Percentiles rank a stretch among this genome's conserved stretches.
phyloP scores from a whole-genome alignment of 92 coral and sea anemone genomes.

The Scolanthus callimorphus region DNA sequence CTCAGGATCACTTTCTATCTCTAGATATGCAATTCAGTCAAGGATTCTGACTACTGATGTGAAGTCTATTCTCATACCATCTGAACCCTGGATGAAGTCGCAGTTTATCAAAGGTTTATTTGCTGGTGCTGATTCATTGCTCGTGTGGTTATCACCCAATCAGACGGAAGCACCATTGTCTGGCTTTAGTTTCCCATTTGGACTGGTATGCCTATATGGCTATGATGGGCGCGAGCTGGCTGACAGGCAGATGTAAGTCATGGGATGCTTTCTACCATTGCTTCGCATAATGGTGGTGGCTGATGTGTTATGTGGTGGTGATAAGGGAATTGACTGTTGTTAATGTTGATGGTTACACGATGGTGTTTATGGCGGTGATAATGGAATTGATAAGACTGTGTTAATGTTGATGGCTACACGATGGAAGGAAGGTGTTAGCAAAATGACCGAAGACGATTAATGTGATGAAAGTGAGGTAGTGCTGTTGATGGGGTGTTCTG shows the following conservation, averaged over 20 bases:
- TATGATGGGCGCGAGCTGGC: conserved; percentile 16
- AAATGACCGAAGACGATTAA: neutral
- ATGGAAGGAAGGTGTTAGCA: neutral
- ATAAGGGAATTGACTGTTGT: neutral
- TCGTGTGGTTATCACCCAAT: conserved; percentile 21
- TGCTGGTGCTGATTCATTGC: conserved; percentile 46
- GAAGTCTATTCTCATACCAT: conserved; percentile 13
- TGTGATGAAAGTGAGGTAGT: no score
- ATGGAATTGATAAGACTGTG: neutral
- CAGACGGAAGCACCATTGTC: neutral
- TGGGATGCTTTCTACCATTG: neutral
- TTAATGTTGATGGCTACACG: neutral
- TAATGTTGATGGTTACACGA: neutral
- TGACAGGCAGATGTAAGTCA: conserved; percentile 15
- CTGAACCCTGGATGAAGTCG: conserved; percentile 41
- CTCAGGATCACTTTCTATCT: neutral
- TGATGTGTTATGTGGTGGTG: neutral
- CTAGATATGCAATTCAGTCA: neutral
- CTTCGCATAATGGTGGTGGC: neutral
- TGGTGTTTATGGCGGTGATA: neutral
- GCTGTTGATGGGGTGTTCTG: no score
- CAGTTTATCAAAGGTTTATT: conserved; percentile 21
- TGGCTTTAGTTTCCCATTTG: conserved; percentile 21
- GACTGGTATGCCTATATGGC: conserved; percentile 43
- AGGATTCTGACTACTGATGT: conserved; percentile 2